Evolutionary conservation across 2,797 vertebrate species (phyloP).

Genomic region (Danio aesculapii): DNA sequence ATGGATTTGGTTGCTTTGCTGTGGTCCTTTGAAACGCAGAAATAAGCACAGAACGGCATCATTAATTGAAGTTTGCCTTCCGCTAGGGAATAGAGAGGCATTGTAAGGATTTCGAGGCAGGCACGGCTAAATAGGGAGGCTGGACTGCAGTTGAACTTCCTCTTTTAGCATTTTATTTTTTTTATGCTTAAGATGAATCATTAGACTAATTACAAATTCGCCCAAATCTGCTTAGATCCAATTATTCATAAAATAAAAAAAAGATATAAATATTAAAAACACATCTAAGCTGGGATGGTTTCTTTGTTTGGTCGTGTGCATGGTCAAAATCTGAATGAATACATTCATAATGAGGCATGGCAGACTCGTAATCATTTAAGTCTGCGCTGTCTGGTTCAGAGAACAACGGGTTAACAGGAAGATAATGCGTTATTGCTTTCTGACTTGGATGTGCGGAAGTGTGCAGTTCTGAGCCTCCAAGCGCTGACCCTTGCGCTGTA

Average conservation of each 20-base stretch:
- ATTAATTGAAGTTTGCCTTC: conserved; percentile 67
- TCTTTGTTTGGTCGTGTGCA: background rate
- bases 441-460: conserved; percentile 74
- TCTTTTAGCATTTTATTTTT: conserved; percentile 38
- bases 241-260: conserved; percentile 30
- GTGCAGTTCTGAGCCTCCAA: conserved; percentile 77
- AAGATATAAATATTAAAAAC: conserved; percentile 16
- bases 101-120: conserved; percentile 56
- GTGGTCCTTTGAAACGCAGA: conserved; percentile 70
- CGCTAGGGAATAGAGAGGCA: conserved; percentile 61
- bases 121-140: conserved; percentile 64
- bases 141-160: conserved; percentile 63
- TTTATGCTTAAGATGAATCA: conserved; percentile 39
- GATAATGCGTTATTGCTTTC: conserved; percentile 81
- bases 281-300: background rate
- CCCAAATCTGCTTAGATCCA: conserved; percentile 40
- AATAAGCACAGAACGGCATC: conserved; percentile 71
- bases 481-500: conserved; percentile 79
- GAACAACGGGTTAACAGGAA: conserved; percentile 75
- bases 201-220: conserved; percentile 46
- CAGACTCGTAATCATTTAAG: conserved; percentile 47
- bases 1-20: conserved; percentile 64
- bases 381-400: conserved; percentile 49
- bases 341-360: conserved; percentile 43
- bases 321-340: conserved; percentile 42